Evolutionary conservation across 2,888 invertebrate species (phyloP).

Genomic region (Pandemis heparana): DNA sequence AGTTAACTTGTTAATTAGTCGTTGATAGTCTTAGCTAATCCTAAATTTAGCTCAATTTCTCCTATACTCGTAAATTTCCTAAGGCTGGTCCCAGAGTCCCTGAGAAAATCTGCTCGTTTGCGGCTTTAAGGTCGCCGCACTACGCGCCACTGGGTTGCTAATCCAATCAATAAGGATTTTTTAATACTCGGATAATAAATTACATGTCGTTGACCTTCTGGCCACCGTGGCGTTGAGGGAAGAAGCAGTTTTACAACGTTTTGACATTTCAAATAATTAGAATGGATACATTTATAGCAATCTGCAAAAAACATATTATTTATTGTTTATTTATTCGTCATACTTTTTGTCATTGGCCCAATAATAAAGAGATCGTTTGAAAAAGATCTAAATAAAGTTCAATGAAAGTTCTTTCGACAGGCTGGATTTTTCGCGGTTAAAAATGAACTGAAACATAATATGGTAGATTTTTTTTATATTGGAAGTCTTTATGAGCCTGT

Average conservation of each 20-base stretch:
- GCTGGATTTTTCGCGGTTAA: too few relatives aligned
- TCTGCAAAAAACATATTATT: too few relatives aligned
- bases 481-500: neutral
- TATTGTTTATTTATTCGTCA: too few relatives aligned
- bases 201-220: neutral
- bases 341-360: too few relatives aligned
- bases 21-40: neutral
- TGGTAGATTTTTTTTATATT: too few relatives aligned
- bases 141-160: slow-evolving; percentile 15
- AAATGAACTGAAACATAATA: too few relatives aligned
- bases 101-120: slow-evolving; percentile 31
- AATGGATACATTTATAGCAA: too few relatives aligned
- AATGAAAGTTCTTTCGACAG: too few relatives aligned
- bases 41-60: slow-evolving; percentile 9
- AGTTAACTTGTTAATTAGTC: neutral
- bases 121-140: slow-evolving; percentile 20
- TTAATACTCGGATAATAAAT: neutral
- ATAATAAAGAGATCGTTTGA: too few relatives aligned
- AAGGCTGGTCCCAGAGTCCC: slow-evolving; percentile 1
- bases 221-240: neutral
- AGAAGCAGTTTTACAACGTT: neutral
- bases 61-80: slow-evolving; percentile 8
- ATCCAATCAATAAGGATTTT: slow-evolving; percentile 7
- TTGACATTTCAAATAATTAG: neutral
- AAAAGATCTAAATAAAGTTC: too few relatives aligned